These are phyloP conservation scores for Sebastes melanostomus DNA, from an alignment of 2,797 vertebrate genomes.

Conservation along the genomic window DNA sequence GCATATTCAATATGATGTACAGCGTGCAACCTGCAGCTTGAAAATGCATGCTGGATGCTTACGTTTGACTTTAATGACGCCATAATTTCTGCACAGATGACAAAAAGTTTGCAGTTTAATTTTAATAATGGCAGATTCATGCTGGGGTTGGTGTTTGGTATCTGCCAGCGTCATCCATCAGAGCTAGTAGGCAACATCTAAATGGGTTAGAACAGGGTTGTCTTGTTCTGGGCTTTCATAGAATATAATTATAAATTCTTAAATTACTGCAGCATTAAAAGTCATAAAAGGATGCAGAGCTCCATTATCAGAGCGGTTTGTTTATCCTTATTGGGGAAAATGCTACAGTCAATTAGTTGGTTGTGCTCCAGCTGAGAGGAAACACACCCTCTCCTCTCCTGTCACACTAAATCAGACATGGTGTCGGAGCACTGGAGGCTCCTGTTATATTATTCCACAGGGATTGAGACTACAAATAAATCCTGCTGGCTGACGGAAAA, in stretches of 20 bases:
- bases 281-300: neutral
- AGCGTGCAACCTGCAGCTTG: neutral
- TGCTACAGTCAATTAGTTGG: neutral
- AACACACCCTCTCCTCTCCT: slow-evolving; percentile 22
- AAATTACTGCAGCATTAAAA: neutral
- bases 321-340: neutral
- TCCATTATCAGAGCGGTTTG: neutral
- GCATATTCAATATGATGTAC: neutral
- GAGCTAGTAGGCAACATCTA: neutral
- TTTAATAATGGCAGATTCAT: neutral
- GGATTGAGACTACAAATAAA: slow-evolving; percentile 44
- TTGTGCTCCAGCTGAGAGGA: neutral
- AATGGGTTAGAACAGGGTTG: neutral
- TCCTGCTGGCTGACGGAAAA: slow-evolving; percentile 36
- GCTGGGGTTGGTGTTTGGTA: neutral
- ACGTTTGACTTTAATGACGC: neutral
- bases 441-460: slow-evolving; percentile 44
- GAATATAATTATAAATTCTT: too few relatives aligned
- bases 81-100: neutral
- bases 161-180: neutral
- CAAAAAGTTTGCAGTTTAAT: neutral
- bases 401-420: slow-evolving; percentile 43
- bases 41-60: neutral
- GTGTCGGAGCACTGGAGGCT: slow-evolving; percentile 33
- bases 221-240: too few relatives aligned